Evolutionary conservation across 2,888 invertebrate genomes (phyloP), one percentile per base, ranked within the genome.

Genomic region (Tuta absoluta): DNA sequence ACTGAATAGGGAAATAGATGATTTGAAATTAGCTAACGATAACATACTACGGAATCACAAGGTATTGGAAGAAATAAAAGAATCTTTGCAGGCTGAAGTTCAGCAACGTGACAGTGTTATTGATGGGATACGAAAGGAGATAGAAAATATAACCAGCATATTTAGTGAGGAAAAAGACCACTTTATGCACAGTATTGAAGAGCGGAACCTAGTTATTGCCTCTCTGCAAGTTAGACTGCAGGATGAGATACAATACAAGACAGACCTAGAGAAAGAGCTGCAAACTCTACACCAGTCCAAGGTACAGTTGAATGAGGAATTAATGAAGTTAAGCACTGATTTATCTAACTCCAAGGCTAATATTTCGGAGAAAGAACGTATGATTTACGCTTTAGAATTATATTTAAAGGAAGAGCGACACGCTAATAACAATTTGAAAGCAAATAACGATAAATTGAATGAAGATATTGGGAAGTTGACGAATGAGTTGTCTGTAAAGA

Each of bases 181-280:
- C 65, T 69, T 82, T 4, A 72, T 68, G 28, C 75, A 75, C 63
- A 77, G 80, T 53, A 71, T 86, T 49, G 81, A 86, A 62, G 86
- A 86, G 72, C 81, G 73, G 65, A 76, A 76, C 65, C 82, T 81
- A 41, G 78, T 73, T 33, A 77, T 84, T 10, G 75, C 77, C 67
- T 74, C 81, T 28, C 69, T 87, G 19, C 81, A 85, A 73, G 76
- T 72, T 61, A 86, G 86, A 71, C 67, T 87, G 45, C 79, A 84
- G 61, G 78, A 80, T 67, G 87, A 87, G 72, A 84, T 85, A 23
- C 68, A 81, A 24, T 83, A 76, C 64, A 87, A 86, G 71, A 68
- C 81, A 11, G 69, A 68, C 28, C 67, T 84, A 51, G 81, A 85
- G 71, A 73, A 76, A 51, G 80, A 84, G 70, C 62, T 84, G 0